These are phyloP conservation scores for Pteropus rufus DNA, from an alignment of 2,797 vertebrate genomes.

Conservation along the genomic window DNA sequence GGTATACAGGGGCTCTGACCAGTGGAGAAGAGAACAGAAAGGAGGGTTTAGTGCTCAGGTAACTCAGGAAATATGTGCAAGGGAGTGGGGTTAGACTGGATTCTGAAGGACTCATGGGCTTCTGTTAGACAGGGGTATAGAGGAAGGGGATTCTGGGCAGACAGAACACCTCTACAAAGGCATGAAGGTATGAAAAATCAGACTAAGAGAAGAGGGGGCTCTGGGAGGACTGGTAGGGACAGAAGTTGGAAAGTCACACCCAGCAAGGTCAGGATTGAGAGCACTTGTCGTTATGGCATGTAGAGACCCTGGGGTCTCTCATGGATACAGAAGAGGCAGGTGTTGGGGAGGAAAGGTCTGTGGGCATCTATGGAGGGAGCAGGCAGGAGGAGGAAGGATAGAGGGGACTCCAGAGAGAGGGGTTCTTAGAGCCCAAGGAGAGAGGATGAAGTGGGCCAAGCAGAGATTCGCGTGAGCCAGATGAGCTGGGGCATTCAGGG, in stretches of 20 bases:
- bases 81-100: rapidly evolving
- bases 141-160: not conserved
- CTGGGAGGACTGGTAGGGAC: no score
- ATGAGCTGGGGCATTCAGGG: no score
- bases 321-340: not conserved
- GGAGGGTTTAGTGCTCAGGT: not conserved
- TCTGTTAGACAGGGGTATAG: not conserved
- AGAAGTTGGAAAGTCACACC: not conserved
- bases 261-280: not conserved
- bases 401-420: not conserved
- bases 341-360: no score
- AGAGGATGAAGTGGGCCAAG: not conserved
- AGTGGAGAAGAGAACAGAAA: not conserved
- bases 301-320: not conserved
- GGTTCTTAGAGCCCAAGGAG: not conserved
- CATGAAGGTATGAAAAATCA: rapidly evolving
- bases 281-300: no score
- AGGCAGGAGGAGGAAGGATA: not conserved
- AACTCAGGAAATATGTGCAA: not conserved
- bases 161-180: not conserved
- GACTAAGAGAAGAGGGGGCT: rapidly evolving
- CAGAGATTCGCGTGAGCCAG: not conserved
- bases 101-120: not conserved
- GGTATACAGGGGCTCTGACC: rapidly evolving
- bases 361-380: not conserved